Evolutionary conservation across 2,113 vertebrate genomes (phyloP), one percentile per base, ranked within the genome.

Genomic region (Nymphicus hollandicus): DNA sequence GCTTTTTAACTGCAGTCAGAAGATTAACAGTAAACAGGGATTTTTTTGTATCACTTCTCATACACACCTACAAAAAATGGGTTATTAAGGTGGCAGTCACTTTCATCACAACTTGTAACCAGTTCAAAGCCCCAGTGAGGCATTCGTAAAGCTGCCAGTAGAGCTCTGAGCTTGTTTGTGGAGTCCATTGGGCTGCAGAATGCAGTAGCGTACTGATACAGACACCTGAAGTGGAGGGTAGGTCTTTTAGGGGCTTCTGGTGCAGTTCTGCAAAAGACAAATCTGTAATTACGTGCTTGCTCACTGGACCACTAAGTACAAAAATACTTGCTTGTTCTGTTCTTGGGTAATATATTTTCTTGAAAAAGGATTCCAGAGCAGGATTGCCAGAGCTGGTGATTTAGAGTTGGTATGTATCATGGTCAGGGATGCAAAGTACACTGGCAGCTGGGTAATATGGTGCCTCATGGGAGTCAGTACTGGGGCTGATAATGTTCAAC

Each of bases 401-500:
- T 11, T 8, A 18, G 31, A 44, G 55, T 10, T 64, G 31, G 11
- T 50, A 35, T 35, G 20, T 58, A 35, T 24, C 78, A 6, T 58
- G 6, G 35, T 50, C 81, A 50, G 23, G 0, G 3, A 6, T 55
- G 25, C 33, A 2, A 14, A 53, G 60, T 10, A n/a, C 11, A 0
- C 12, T 55, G 74, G 22, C 39, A 71, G 20, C 70, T 8, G 3
- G 18, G 29, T 76, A 31, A 10, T n/a, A 2, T n/a, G 17, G 23
- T 41, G n/a, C 49, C 31, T n/a, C 4, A 1, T 16, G 43, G n/a
- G 31, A 37, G 31, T 85, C 60, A 13, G 0, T 0, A 1, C 13
- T 49, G 69, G 8, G 9, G 5, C 22, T 81, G 33, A 3, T 63
- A 9, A 2, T 24, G 28, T 43, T 63, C 55, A 39, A 22, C 12